phyloP scores from a whole-genome alignment of 2,888 invertebrate genomes.

The Dendrolimus pini region DNA sequence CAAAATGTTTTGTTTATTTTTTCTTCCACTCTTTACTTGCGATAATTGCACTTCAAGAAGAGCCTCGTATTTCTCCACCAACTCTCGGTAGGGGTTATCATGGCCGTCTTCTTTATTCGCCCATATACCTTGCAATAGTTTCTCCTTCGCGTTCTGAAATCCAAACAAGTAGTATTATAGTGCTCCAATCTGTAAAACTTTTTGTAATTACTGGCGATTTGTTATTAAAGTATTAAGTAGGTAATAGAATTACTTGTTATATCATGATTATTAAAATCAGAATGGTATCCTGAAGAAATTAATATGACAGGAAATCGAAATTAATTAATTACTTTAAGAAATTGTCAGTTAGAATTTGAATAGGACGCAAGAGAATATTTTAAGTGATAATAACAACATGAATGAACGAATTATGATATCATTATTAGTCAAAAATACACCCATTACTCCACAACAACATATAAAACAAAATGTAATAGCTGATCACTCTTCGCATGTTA shows the following conservation, averaged over 20 bases:
- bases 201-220: too few species aligned
- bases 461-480: conserved; percentile 12
- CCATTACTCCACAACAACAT: conserved; percentile 50
- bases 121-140: conserved; percentile 70
- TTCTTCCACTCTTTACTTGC: conserved; percentile 72
- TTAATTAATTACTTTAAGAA: conserved; percentile 9
- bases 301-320: neutral
- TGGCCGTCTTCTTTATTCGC: conserved; percentile 70
- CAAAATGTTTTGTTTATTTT: conserved; percentile 42
- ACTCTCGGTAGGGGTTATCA: conserved; percentile 84
- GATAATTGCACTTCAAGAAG: conserved; percentile 85
- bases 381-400: neutral
- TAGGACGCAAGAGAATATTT: neutral
- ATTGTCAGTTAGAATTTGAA: conserved; percentile 8
- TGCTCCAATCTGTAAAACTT: too few species aligned
- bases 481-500: conserved; percentile 20
- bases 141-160: conserved; percentile 68
- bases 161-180: conserved; percentile 1
- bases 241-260: neutral
- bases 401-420: conserved; percentile 1
- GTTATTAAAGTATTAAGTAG: too few species aligned
- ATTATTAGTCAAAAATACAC: conserved; percentile 58
- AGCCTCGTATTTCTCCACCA: conserved; percentile 92
- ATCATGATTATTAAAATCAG: neutral
- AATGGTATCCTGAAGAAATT: neutral